Base-by-base conservation (phyloP, 2,113 vertebrate genomes). In the Eonycteris spelaea region DNA sequence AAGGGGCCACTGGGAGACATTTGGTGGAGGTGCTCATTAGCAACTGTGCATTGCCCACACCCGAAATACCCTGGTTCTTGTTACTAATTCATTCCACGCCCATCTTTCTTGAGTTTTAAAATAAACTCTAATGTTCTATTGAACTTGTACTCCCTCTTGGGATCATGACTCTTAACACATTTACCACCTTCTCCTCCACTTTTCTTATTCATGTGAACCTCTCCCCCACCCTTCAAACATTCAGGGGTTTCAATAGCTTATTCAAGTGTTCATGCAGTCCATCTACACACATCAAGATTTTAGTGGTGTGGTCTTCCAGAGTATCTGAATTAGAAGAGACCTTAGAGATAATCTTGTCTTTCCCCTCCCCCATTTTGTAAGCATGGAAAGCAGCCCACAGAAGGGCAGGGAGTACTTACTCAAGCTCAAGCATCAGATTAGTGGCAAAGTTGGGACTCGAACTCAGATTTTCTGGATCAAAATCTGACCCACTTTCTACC, bases 371-470 rank as follows among this genome's bases (percentile, higher is more conserved):
- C 63, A 51, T 61, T 96, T 77, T 79, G 2, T 94, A 93, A 77
- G 51, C 67, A 88, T 21, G 28, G n/a, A 91, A 97, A 93, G 40
- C 18, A 75, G 57, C 59, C 83, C 86, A 35, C 30, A 53, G 28
- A 96, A 88, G 16, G 71, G 28, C 75, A 90, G 51, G 57, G 67
- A 93, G 83, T 97, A 96, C 95, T 97, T 96, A 97, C 97, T 97
- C 92, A 94, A 98, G 96, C 74, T 97, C 96, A 93, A 97, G 94
- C 96, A 97, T 98, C 95, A 98, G 95, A 86, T 51, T 98, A 79
- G 96, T 97, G 90, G 96, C 91, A 90, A 97, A 97, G 96, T 96
- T 79, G 38, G 92, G 55, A 96, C 82, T 97, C 3, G 57, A 97
- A 97, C 71, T 79, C 78, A 97, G 92, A 94, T 97, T 93, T 96